Evolutionary conservation across 2,797 vertebrate genomes (phyloP), one percentile per base, ranked within the genome.

Genomic region (Pangasius krempfi): DNA sequence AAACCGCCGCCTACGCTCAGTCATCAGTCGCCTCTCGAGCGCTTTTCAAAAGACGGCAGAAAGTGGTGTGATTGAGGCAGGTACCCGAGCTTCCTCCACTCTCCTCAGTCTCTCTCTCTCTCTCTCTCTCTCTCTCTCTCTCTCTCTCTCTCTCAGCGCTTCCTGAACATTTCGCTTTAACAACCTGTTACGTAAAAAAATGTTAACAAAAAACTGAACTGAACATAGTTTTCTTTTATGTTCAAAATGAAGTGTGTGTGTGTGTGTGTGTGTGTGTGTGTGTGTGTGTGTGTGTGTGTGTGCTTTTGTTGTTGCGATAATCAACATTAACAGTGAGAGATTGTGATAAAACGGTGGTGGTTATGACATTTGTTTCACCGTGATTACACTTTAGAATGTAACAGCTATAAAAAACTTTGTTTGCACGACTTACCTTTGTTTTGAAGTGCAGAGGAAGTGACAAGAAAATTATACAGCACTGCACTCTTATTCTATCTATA

Each of bases 121-220:
- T 54, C 40, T 40, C 40, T 40, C 40, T 40, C 37, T 40, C 37
- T 40, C 37, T 40, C 37, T 40, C 47, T 54, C 44, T 76, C 44
- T 75, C 73, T 47, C 40, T 47, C 10, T 75, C 14, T 30, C 33
- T 80, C 60, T 79, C 33, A 27, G 10, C 18, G 9, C 40, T 30
- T 86, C 47, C 62, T n/a, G 52, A 88, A 68, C 27, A 73, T 54
- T 80, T n/a, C n/a, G 5, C 50, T 64, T 70, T 78, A 70, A 83
- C 79, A 86, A 60, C 47, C 10, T 47, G 58, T 62, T 47, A 56
- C 27, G 50, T 27, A 33, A 84, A 58, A 73, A 50, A 50, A 5
- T 47, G 0, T 87, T 14, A 54, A 54, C 14, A 54, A 54, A 54
- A 14, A 14, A 4, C 72, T 80, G 33, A n/a, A n/a, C n/a, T n/a